phyloP scores from a whole-genome alignment of 1,140 invertebrate genomes.

The Hermatobates lingyangjiaoensis region DNA sequence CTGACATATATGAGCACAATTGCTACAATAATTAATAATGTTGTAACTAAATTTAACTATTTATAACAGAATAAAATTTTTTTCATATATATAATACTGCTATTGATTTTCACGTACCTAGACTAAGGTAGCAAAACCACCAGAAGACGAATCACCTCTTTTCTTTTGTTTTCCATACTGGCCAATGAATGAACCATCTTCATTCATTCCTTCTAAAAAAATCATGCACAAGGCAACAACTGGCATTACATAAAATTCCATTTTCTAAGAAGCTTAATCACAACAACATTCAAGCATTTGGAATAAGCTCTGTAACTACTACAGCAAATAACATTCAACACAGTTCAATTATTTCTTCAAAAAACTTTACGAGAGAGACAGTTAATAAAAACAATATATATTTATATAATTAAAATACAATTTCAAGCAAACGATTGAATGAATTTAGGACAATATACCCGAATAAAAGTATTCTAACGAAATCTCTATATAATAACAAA shows the following conservation, averaged over 20 bases:
- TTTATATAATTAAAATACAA: too few relatives aligned
- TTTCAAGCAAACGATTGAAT: too few relatives aligned
- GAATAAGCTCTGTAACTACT: too few relatives aligned
- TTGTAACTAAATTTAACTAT: not conserved
- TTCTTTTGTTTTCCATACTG: conserved; percentile 64
- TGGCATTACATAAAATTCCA: not conserved
- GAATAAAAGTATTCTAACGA: too few relatives aligned
- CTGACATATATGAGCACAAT: not conserved
- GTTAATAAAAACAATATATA: too few relatives aligned
- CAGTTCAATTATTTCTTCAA: too few relatives aligned
- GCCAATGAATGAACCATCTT: conserved; percentile 96
- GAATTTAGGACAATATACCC: too few relatives aligned
- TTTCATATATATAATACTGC: not conserved
- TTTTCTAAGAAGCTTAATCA: too few relatives aligned
- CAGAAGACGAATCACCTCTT: conserved; percentile 49
- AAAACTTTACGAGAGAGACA: too few relatives aligned
- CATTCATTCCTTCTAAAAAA: conserved; percentile 68
- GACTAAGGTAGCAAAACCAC: conserved; percentile 58
- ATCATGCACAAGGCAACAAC: conserved; percentile 19
- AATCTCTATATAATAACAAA: too few relatives aligned
- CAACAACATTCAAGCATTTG: too few relatives aligned
- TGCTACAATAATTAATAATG: not conserved
- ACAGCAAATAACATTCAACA: too few relatives aligned
- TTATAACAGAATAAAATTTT: not conserved
- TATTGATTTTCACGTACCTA: conserved; percentile 26